These are phyloP conservation scores for Clarias magur DNA, from an alignment of 2,113 vertebrate species.

Conservation along the genomic window DNA sequence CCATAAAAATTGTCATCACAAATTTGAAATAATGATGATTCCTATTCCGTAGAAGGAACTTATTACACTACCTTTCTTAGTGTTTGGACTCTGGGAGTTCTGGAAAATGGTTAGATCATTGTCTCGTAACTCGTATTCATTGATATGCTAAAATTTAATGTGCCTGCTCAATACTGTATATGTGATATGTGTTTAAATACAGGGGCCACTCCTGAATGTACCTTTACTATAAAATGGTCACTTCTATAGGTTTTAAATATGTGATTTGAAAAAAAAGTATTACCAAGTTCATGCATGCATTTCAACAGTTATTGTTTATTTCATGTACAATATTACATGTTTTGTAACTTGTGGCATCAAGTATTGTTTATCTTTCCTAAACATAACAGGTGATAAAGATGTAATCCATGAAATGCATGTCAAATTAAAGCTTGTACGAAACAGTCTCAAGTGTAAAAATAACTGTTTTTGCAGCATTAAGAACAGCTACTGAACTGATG, in stretches of 20 bases:
- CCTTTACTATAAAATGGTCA: constrained; percentile 23
- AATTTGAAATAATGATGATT: constrained; percentile 22
- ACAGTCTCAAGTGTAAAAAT: neutral
- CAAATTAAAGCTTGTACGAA: constrained; percentile 41
- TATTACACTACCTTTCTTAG: constrained; percentile 38
- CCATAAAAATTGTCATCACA: constrained; percentile 16
- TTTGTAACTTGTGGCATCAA: constrained; percentile 25
- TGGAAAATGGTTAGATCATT: neutral
- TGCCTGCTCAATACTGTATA: constrained; percentile 9
- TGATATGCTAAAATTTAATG: constrained; percentile 34
- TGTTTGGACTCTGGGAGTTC: constrained; percentile 38
- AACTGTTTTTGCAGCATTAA: neutral
- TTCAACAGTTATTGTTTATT: constrained; percentile 29
- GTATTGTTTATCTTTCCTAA: constrained; percentile 27
- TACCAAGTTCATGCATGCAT: constrained; percentile 41
- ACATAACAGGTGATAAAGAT: constrained; percentile 26
- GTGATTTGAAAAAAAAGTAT: constrained; percentile 3
- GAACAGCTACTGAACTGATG: neutral
- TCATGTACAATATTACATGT: constrained; percentile 5
- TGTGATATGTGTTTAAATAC: constrained; percentile 15
- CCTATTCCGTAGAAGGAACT: constrained; percentile 30
- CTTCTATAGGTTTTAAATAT: constrained; percentile 19
- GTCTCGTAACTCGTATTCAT: constrained; percentile 21
- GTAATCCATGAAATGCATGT: constrained; percentile 41
- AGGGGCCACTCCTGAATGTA: constrained; percentile 20